These are phyloP conservation scores for Vireo altiloquus DNA, from an alignment of 2,113 vertebrate genomes.

Conservation along the genomic window DNA sequence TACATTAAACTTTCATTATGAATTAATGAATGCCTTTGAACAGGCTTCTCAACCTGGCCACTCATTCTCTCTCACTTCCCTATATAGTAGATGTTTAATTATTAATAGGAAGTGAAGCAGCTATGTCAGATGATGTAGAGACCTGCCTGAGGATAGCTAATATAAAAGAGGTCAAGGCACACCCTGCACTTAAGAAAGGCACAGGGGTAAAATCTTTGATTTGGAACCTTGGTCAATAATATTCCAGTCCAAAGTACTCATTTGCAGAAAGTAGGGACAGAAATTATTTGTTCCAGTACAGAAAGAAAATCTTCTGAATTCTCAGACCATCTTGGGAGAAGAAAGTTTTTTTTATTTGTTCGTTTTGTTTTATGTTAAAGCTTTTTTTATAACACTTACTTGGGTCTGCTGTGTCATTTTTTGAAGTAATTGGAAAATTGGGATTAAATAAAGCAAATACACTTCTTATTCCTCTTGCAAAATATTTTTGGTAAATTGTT, in stretches of 20 bases:
- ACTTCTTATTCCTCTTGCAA: background rate
- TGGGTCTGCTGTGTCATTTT: background rate
- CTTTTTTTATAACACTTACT: background rate
- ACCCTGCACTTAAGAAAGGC: background rate
- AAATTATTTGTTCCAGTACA: background rate
- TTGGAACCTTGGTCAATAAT: background rate
- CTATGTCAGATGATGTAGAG: background rate
- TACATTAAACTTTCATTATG: background rate
- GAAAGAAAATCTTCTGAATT: background rate
- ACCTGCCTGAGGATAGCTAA: background rate
- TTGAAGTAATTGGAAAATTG: background rate
- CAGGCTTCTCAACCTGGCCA: background rate
- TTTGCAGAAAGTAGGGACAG: background rate
- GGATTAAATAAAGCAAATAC: background rate
- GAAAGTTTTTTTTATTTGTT: background rate
- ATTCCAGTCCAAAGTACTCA: background rate
- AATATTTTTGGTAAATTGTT: background rate
- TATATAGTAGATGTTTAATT: constrained; percentile 13
- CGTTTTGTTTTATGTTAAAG: background rate
- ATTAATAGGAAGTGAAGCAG: background rate
- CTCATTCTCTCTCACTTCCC: background rate
- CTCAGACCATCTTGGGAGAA: background rate
- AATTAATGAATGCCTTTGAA: constrained; percentile 43
- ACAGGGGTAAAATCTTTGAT: background rate
- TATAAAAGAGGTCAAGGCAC: background rate